Evolutionary conservation across 2,113 vertebrate genomes (phyloP).

Genomic region (Phainopepla nitens): DNA sequence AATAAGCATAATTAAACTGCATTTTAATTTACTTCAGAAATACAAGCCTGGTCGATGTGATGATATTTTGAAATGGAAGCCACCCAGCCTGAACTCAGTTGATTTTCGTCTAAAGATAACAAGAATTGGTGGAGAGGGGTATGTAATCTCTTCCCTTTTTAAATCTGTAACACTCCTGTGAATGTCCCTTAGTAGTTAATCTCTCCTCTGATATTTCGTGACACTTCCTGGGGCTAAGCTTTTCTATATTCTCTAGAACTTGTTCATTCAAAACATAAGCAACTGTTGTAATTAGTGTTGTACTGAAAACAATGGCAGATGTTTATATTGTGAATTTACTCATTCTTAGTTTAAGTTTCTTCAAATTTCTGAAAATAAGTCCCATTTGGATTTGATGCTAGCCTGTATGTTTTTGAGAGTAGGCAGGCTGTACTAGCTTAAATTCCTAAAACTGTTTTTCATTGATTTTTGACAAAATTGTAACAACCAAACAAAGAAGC

Average conservation of each 20-base stretch:
- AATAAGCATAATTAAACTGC: conserved; percentile 57
- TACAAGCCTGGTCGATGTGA: conserved; percentile 94
- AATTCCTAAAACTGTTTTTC: not conserved
- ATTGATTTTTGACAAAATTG: not conserved
- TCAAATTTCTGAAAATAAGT: not conserved
- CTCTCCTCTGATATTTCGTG: conserved; percentile 15
- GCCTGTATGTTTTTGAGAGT: not conserved
- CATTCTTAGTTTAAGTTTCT: not conserved
- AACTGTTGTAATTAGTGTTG: not conserved
- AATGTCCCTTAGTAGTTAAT: not conserved
- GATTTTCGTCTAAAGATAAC: conserved; percentile 98
- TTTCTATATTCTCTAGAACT: not conserved
- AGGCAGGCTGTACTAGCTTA: not conserved
- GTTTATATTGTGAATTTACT: not conserved
- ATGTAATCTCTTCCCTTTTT: conserved; percentile 68
- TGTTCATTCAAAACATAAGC: not conserved
- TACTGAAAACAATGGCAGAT: not conserved
- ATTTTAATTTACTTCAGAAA: conserved; percentile 79
- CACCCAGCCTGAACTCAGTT: conserved; percentile 96
- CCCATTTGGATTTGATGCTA: not conserved
- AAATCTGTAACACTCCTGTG: not conserved
- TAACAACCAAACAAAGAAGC: not conserved
- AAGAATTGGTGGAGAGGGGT: conserved; percentile 97
- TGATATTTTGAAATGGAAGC: conserved; percentile 99
- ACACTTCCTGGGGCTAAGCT: not conserved